Evolutionary conservation across 1,140 invertebrate species (phyloP).

Genomic region (Octopus bimaculoides): DNA sequence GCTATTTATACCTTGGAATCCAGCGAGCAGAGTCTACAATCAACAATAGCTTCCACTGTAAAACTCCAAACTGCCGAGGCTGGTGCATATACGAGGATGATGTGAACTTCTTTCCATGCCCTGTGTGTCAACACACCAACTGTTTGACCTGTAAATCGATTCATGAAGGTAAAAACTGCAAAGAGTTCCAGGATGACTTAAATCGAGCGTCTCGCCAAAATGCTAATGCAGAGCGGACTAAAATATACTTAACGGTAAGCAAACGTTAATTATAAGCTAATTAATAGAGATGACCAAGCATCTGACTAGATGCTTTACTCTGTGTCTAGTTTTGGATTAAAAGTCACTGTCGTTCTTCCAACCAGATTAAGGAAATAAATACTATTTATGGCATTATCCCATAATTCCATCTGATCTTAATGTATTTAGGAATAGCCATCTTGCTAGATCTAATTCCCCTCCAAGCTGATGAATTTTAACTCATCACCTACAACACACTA

Average conservation of each 20-base stretch:
- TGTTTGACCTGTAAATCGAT: constrained; percentile 89
- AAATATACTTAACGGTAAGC: constrained; percentile 70
- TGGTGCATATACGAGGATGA: constrained; percentile 90
- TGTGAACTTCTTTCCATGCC: constrained; percentile 82
- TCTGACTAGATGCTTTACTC: too few species aligned
- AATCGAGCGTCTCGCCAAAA: constrained; percentile 66
- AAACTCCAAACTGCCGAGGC: constrained; percentile 81
- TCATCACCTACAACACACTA: too few species aligned
- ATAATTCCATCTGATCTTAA: too few species aligned
- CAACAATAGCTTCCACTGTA: constrained; percentile 85
- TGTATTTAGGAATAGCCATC: too few species aligned
- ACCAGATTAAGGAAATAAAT: too few species aligned
- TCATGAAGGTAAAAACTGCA: constrained; percentile 80
- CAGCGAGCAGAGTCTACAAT: constrained; percentile 78
- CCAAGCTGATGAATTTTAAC: too few species aligned
- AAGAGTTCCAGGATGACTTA: constrained; percentile 78
- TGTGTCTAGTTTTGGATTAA: too few species aligned
- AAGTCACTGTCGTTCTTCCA: too few species aligned
- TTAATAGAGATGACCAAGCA: too few species aligned
- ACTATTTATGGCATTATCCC: too few species aligned
- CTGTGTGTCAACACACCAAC: constrained; percentile 77
- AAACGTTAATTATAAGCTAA: neutral
- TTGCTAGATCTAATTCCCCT: too few species aligned
- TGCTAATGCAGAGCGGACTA: constrained; percentile 71
- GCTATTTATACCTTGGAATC: constrained; percentile 79